Base-by-base conservation (phyloP, 2,888 invertebrate species). In the Pseudococcus longispinus region DNA sequence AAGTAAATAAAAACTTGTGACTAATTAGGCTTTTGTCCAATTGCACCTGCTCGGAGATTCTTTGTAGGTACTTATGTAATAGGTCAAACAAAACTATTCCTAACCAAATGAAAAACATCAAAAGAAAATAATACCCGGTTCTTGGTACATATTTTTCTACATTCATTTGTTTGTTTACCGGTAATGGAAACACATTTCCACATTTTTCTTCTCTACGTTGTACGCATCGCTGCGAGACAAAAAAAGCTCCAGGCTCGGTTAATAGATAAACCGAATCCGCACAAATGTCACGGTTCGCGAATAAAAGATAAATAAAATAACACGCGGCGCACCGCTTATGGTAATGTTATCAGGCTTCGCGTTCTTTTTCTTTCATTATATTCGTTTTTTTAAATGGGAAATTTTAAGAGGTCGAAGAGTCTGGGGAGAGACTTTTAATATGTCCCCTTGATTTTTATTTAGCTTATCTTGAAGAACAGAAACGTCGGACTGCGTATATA, bases 281-380 rank as follows among this genome's bases (percentile, higher is more conserved):
- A 83, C 55, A 83, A 87, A 84, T 46, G 83, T 83, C 46, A 77
- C 55, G 88, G 74, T 74, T 84, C 77, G 84, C 55, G 77, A 85
- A 55, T 65, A 84, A 88, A 88, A 86, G 87, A 87, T 85, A 88
- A 88, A 88, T 88, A 87, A 87, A 88, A 88, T 85, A 86, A 83
- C 85, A 84, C 85, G 60, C 85, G 84, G 83, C 83, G 29, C 46
- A 84, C 86, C 80, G 87, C 80, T 86, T 86, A 86, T 86, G 77
- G 86, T 86, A 86, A 86, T 86, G 86, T 86, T 86, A 86, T 86
- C 86, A 74, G 86, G 86, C 86, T 86, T 86, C 86, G 80, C 86
- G 77, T 86, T 86, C 80, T 86, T 86, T 86, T 77, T 86, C 77
- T 77, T 86, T 37, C 51, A 20, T 77, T 86, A 32, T 86, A 46